Percentiles rank a stretch among this genome's conserved stretches.
phyloP scores from a whole-genome alignment of 2,797 vertebrate species.

The Hypotaenidia okinawae region DNA sequence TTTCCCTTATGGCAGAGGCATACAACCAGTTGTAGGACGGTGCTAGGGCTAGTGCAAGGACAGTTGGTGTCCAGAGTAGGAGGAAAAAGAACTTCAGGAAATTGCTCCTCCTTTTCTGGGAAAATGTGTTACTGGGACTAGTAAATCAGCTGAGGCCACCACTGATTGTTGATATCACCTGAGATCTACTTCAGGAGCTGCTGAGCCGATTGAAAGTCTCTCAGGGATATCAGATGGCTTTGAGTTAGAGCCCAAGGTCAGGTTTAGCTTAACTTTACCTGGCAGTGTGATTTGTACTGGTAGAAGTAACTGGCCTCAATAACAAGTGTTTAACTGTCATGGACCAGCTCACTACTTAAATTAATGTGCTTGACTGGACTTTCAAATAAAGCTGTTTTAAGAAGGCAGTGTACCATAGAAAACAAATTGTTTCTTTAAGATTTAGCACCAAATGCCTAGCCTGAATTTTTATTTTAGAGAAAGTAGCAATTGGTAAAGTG shows the following conservation, averaged over 20 bases:
- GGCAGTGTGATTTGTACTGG: neutral
- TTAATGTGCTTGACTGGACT: constrained; percentile 77
- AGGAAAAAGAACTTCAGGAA: neutral
- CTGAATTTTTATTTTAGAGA: constrained; percentile 77
- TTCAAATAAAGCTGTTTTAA: constrained; percentile 78
- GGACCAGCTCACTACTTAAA: constrained; percentile 69
- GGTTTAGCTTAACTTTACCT: neutral
- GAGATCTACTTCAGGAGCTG: neutral
- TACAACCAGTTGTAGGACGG: neutral
- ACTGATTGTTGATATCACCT: neutral
- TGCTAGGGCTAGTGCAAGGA: neutral
- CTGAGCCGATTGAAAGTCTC: neutral
- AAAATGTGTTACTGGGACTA: neutral
- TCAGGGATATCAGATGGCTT: neutral
- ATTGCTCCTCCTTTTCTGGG: neutral
- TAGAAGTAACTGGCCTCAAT: neutral
- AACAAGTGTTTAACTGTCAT: constrained; percentile 52
- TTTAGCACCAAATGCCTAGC: constrained; percentile 72
- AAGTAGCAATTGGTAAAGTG: constrained; percentile 72
- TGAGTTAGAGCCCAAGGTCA: neutral
- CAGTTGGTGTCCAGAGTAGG: neutral
- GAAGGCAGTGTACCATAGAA: constrained; percentile 74
- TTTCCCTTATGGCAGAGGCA: neutral
- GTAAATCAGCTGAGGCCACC: neutral
- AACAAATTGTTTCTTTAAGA: constrained; percentile 80